A percentile compares a stretch with the other conserved stretches of the same genome.
These are phyloP conservation scores for Ophraella communa DNA, from an alignment of 2,888 invertebrate species.

Conservation along the genomic window DNA sequence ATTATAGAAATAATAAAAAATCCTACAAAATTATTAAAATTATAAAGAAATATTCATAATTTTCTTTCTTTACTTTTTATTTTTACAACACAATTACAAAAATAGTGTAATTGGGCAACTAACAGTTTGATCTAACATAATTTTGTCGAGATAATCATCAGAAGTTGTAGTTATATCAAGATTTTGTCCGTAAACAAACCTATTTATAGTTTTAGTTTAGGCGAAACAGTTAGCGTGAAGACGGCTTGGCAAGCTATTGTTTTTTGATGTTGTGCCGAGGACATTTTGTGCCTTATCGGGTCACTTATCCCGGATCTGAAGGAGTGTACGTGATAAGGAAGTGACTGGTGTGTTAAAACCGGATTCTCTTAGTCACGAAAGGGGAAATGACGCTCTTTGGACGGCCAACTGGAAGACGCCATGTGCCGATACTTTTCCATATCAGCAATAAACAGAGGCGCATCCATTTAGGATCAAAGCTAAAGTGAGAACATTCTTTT, in stretches of 20 bases:
- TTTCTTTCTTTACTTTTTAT: too few species aligned
- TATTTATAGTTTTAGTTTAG: not conserved
- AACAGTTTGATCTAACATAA: not conserved
- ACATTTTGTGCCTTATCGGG: conserved; percentile 40
- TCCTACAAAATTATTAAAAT: too few species aligned
- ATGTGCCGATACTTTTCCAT: conserved; percentile 19
- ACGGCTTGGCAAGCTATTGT: conserved; percentile 34
- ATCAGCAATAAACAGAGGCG: not conserved
- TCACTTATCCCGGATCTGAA: conserved; percentile 35
- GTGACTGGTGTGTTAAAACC: conserved; percentile 45
- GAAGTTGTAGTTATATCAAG: not conserved
- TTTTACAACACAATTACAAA: too few species aligned
- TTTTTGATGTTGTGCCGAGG: conserved; percentile 41
- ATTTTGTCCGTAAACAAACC: not conserved
- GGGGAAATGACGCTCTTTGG: conserved; percentile 47
- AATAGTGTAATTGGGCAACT: too few species aligned
- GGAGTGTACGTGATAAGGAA: conserved; percentile 47
- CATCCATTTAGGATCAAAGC: not conserved
- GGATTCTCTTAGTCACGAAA: conserved; percentile 45
- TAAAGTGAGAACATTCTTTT: too few species aligned
- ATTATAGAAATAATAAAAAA: too few species aligned
- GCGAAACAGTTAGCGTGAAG: conserved; percentile 4
- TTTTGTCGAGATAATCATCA: not conserved
- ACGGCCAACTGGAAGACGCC: conserved; percentile 26
- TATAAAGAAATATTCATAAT: too few species aligned